A percentile compares a stretch with the other conserved stretches of the same genome.
Conservation (phyloP, 2,888 invertebrate genomes). For the Heteromurus nitidus region DNA sequence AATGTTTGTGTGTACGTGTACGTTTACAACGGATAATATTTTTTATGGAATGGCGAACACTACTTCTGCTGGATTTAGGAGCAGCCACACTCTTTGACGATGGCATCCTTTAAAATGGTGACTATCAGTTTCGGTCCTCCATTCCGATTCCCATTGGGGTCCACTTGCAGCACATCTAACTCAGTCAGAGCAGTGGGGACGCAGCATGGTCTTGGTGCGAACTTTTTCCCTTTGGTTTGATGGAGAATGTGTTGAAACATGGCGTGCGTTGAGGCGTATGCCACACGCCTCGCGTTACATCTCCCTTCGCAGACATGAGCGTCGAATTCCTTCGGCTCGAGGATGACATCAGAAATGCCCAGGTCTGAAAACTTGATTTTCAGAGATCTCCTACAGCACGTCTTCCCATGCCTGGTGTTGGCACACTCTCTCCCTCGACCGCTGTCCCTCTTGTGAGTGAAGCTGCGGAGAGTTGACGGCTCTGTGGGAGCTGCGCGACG, state of each 20-base stretch:
- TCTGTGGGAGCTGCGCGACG: conserved; percentile 62
- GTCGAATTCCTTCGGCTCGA: conserved; percentile 72
- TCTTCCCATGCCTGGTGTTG: conserved; percentile 71
- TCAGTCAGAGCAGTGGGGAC: conserved; percentile 72
- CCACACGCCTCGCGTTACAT: conserved; percentile 71
- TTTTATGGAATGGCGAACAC: conserved; percentile 59
- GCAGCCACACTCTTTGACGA: conserved; percentile 73
- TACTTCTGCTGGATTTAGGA: conserved; percentile 65
- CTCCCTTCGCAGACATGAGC: conserved; percentile 72
- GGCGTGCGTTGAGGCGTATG: conserved; percentile 72
- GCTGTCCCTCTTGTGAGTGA: conserved; percentile 61
- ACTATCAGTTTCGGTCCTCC: conserved; percentile 69
- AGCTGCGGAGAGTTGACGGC: conserved; percentile 66
- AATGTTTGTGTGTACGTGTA: conserved; percentile 10
- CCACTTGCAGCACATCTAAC: conserved; percentile 72
- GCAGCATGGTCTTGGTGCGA: conserved; percentile 72
- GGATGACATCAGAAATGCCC: conserved; percentile 71
- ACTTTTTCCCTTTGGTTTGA: conserved; percentile 67
- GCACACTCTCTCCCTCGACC: conserved; percentile 70
- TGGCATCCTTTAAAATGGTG: conserved; percentile 72
- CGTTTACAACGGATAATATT: conserved; percentile 42
- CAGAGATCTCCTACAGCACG: conserved; percentile 72
- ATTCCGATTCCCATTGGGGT: conserved; percentile 66
- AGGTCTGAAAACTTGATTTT: conserved; percentile 72
- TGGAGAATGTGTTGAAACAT: conserved; percentile 73